Evolutionary conservation across 2,113 vertebrate species (phyloP), one percentile per base, ranked within the genome.

Genomic region (Athene cunicularia): DNA sequence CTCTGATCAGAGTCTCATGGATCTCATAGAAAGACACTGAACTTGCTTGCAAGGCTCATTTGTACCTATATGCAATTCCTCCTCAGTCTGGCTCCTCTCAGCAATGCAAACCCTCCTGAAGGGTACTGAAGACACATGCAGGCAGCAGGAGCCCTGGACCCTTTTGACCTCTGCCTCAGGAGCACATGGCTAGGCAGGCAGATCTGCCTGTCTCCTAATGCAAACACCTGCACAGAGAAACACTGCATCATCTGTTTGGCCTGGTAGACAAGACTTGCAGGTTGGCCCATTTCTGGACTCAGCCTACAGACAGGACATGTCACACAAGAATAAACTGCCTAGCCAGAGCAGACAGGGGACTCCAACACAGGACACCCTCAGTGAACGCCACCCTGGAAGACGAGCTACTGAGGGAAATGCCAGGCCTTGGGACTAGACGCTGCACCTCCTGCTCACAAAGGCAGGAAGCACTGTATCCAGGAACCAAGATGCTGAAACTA

Each of bases 251-350:
- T 33, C n/a, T 32, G 2, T 45, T 27, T 72, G 58, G 58, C 37
- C 58, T 56, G n/a, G 22, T 16, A n/a, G 63, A 9, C 68, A 21
- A 18, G 56, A 73, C 27, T 30, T 4, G 24, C 6, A 20, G n/a
- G 35, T 4, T 56, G 53, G 53, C 24, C 43, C 1, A 0, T 12
- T 9, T 9, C 53, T 0, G 1, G 66, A 18, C 59, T 47, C 5
- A 80, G 75, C 53, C 63, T 64, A 45, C 1, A 64, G 67, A 23
- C 43, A 76, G 73, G 32, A 73, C 23, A 6, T 4, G 33, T 43
- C 64, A 90, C 33, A 56, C 3, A 7, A 60, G 85, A 30, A 47
- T 47, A 79, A 73, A 70, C 50, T 26, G 45, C 55, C 68, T 21
- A 28, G 26, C 15, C 30, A 56, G 30, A 86, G 59, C 53, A 53